These are phyloP conservation scores for Eunapius fragilis DNA, from an alignment of 37 sponge, comb jelly and placozoan species.

Conservation along the genomic window DNA sequence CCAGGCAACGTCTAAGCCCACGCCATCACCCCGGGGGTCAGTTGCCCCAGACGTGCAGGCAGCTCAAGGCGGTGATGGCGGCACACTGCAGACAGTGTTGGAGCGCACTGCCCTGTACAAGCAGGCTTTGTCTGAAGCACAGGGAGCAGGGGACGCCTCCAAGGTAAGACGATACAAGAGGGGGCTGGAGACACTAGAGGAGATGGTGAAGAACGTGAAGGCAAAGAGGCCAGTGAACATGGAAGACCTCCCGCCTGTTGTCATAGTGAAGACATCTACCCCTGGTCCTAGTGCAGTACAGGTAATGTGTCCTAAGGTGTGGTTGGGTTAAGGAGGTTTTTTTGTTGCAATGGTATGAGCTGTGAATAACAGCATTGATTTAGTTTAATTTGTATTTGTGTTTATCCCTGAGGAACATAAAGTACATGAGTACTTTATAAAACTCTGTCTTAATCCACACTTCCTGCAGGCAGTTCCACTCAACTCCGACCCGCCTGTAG, in stretches of 20 bases:
- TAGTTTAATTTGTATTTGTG: no score
- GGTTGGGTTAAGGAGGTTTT: no score
- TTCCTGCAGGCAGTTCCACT: background rate
- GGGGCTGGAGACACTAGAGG: slow-evolving; percentile 34
- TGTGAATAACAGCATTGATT: no score
- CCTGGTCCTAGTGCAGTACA: background rate
- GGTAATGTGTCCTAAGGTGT: background rate
- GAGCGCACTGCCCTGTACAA: slow-evolving; percentile 59
- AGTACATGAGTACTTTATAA: no score
- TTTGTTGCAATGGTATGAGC: no score
- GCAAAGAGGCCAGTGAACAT: slow-evolving; percentile 25
- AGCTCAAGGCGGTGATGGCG: background rate
- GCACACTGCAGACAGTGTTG: slow-evolving; percentile 6
- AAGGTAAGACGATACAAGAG: slow-evolving; percentile 78
- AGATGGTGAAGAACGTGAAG: background rate
- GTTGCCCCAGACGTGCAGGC: background rate
- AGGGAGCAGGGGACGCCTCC: slow-evolving; percentile 50
- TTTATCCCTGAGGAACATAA: no score
- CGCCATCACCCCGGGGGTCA: background rate
- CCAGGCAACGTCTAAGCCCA: background rate
- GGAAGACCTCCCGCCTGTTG: slow-evolving; percentile 51
- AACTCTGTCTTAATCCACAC: no score
- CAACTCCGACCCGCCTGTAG: background rate
- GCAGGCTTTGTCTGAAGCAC: slow-evolving; percentile 50
- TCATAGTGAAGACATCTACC: background rate